These are phyloP conservation scores for Cepaea nemoralis DNA, from an alignment of 1,140 invertebrate species.

Conservation along the genomic window DNA sequence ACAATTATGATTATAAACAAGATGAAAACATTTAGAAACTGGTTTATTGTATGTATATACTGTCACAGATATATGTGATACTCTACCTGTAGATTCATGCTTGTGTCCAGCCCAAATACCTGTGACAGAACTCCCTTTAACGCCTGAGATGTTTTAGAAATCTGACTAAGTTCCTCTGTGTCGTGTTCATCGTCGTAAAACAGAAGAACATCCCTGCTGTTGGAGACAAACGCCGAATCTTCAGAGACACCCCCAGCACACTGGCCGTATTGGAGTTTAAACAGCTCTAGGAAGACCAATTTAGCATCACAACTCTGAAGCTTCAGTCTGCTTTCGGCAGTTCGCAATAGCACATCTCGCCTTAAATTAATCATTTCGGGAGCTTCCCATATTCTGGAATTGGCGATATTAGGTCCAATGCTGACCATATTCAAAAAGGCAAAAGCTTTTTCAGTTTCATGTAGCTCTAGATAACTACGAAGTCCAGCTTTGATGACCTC, in stretches of 20 bases:
- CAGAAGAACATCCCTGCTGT: not conserved
- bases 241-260: not conserved
- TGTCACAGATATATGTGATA: too few species aligned
- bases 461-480: not conserved
- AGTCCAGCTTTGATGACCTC: not conserved
- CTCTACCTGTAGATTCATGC: not conserved
- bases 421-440: too few species aligned
- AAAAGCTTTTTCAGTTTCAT: too few species aligned
- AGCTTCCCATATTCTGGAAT: not conserved
- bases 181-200: conserved; percentile 7
- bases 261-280: not conserved
- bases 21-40: too few species aligned
- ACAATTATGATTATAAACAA: too few species aligned
- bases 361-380: not conserved
- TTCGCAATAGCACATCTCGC: not conserved
- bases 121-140: too few species aligned
- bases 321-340: not conserved
- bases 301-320: not conserved
- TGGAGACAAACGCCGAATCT: not conserved
- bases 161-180: not conserved
- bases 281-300: not conserved
- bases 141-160: not conserved
- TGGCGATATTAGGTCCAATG: not conserved
- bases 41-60: too few species aligned
- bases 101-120: conserved; percentile 13